Conservation (phyloP, 2,113 vertebrate genomes). For the Marmota flaviventris region DNA sequence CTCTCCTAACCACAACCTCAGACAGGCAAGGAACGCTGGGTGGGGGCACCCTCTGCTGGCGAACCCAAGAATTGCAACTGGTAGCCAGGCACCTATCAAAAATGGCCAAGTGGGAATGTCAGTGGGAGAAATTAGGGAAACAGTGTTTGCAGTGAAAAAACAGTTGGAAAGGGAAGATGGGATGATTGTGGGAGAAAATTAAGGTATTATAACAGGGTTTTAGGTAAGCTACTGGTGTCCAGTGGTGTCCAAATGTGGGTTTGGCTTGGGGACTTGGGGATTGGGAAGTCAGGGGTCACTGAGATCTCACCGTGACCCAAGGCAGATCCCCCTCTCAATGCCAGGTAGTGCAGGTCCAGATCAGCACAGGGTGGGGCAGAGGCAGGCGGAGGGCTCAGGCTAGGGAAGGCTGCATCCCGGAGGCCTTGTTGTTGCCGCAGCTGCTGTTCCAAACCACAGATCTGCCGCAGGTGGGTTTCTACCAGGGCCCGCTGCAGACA, state of each 20-base stretch:
- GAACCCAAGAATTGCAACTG: not conserved
- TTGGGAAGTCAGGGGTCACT: not conserved
- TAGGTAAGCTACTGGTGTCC: not conserved
- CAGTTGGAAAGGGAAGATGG: not conserved
- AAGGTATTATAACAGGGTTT: not conserved
- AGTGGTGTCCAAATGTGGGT: not conserved
- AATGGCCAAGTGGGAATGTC: not conserved
- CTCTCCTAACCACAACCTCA: not conserved
- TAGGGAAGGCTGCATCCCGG: slow-evolving; percentile 88
- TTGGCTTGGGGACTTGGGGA: not conserved
- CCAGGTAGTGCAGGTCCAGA: slow-evolving; percentile 95
- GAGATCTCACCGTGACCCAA: slow-evolving; percentile 92
- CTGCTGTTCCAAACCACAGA: slow-evolving; percentile 95
- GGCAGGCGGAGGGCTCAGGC: slow-evolving; percentile 87
- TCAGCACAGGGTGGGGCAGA: slow-evolving; percentile 85
- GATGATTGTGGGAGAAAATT: not conserved
- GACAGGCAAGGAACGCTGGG: slow-evolving; percentile 15
- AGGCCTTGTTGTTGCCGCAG: slow-evolving; percentile 92
- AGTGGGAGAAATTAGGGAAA: not conserved
- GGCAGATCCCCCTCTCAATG: slow-evolving; percentile 91
- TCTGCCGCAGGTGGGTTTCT: slow-evolving; percentile 96
- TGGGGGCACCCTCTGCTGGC: slow-evolving; percentile 75
- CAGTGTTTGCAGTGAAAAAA: not conserved
- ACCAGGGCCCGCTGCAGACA: slow-evolving; percentile 93
- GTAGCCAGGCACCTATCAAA: not conserved